These are phyloP conservation scores for Atherix ibis DNA, from an alignment of 2,888 invertebrate genomes.

Conservation along the genomic window DNA sequence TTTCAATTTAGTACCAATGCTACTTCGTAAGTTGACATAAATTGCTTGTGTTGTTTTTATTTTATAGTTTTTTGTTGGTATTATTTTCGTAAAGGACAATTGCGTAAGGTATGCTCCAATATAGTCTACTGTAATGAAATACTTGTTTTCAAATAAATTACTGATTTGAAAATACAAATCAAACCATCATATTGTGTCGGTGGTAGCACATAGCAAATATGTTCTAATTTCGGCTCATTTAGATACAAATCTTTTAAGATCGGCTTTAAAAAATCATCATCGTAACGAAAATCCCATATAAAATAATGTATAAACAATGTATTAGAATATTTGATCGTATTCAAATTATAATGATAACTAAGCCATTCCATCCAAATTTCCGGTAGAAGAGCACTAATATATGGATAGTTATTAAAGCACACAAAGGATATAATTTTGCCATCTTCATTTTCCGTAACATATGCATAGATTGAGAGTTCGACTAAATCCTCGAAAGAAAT, in stretches of 20 bases:
- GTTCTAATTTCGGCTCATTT: conserved; percentile 2
- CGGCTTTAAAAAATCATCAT: background rate
- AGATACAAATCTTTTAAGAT: conserved; percentile 5
- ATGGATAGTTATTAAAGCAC: conserved; percentile 35
- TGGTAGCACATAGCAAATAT: conserved; percentile 7
- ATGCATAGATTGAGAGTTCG: conserved; percentile 2
- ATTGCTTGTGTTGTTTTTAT: conserved; percentile 21
- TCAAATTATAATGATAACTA: conserved; percentile 37
- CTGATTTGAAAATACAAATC: too few relatives aligned
- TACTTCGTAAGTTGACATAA: conserved; percentile 25
- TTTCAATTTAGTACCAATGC: conserved; percentile 32
- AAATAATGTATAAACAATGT: conserved; percentile 44
- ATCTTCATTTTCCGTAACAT: conserved; percentile 13
- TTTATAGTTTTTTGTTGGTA: too few relatives aligned
- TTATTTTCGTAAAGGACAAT: too few relatives aligned
- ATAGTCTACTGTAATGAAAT: too few relatives aligned
- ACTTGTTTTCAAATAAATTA: too few relatives aligned
- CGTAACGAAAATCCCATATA: conserved; percentile 34
- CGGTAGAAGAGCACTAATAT: conserved; percentile 38
- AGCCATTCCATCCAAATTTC: conserved; percentile 43
- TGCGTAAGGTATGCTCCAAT: too few relatives aligned
- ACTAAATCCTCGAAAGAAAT: background rate
- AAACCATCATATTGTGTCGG: too few relatives aligned
- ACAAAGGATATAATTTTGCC: conserved; percentile 23
- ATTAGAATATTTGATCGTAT: conserved; percentile 21